Base-by-base conservation (phyloP, 2,113 vertebrate species). In the Glaucomys volans region DNA sequence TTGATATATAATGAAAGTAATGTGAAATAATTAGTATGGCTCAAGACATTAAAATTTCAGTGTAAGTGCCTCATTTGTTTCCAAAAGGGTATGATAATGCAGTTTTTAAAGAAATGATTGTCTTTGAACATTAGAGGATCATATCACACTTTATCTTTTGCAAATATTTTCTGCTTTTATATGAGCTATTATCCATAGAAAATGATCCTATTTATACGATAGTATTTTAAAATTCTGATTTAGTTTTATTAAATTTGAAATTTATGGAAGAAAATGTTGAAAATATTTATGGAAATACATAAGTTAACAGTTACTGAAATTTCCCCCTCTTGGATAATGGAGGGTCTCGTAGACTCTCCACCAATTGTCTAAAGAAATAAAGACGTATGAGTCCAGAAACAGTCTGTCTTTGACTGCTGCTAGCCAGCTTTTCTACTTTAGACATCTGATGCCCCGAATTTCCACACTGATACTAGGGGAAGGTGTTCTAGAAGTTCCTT, bases 51-150 rank as follows among this genome's bases (percentile, higher is more conserved):
- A 47, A 88, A 37, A 86, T 94, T 59, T 95, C 37, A 72, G 1
- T 59, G 8, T 82, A 72, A 90, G 72, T 89, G 69, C 71, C 26
- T 90, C 59, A 75, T 57, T 74, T 90, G 69, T 77, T 95, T 96
- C 50, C n/a, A 64, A 67, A 54, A 79, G 26, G 28, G 8, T 80
- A 16, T 30, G 17, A 47, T 91, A 66, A 74, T 13, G 22, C 11
- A 85, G 50, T 40, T 90, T 75, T 90, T 64, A 28, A 77, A 37
- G 18, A 82, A 85, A 20, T 77, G 57, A 82, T 52, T 54, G 1
- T 50, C n/a, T 80, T 90, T 90, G 74, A 87, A 52, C 24, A 79
- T 77, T 72, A 77, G n/a, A 47, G 17, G 40, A 13, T 85, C 17
- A 47, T 94, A 75, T 80, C 81, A 35, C 57, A 35, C 69, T 92